Conservation (phyloP, 2,888 invertebrate genomes). For the Stramonita haemastoma region DNA sequence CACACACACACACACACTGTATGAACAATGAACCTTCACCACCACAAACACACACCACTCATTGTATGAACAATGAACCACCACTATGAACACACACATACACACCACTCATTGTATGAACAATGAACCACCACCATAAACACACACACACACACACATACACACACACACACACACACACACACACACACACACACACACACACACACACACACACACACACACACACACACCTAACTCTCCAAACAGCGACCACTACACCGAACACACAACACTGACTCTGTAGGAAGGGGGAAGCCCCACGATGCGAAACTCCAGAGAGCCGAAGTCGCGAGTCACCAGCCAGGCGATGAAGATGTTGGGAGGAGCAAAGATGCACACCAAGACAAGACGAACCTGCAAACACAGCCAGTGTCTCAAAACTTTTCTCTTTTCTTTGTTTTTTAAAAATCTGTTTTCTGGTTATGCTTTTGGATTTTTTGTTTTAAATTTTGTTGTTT, state of each 20-base stretch:
- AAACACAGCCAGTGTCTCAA: background rate
- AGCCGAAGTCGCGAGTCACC: slow-evolving; percentile 66
- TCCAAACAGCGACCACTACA: background rate
- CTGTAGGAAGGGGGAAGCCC: slow-evolving; percentile 68
- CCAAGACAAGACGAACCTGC: slow-evolving; percentile 60
- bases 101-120: too few relatives aligned
- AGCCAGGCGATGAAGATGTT: slow-evolving; percentile 56
- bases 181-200: slow-evolving; percentile 1
- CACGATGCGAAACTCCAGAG: slow-evolving; percentile 72
- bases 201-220: background rate
- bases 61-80: too few relatives aligned
- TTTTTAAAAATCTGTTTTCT: too few relatives aligned
- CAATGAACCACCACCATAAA: too few relatives aligned
- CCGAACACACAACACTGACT: slow-evolving; percentile 39
- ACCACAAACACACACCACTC: too few relatives aligned
- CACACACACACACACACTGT: too few relatives aligned
- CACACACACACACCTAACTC: background rate
- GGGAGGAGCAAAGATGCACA: slow-evolving; percentile 58
- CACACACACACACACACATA: background rate
- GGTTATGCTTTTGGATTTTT: too few relatives aligned
- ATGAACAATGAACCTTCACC: too few relatives aligned
- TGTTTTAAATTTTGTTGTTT: too few relatives aligned
- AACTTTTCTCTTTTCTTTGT: too few relatives aligned
- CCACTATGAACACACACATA: too few relatives aligned
- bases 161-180: slow-evolving; percentile 8